phyloP scores from a whole-genome alignment of 2,113 vertebrate species.

The Hippocampus abdominalis region DNA sequence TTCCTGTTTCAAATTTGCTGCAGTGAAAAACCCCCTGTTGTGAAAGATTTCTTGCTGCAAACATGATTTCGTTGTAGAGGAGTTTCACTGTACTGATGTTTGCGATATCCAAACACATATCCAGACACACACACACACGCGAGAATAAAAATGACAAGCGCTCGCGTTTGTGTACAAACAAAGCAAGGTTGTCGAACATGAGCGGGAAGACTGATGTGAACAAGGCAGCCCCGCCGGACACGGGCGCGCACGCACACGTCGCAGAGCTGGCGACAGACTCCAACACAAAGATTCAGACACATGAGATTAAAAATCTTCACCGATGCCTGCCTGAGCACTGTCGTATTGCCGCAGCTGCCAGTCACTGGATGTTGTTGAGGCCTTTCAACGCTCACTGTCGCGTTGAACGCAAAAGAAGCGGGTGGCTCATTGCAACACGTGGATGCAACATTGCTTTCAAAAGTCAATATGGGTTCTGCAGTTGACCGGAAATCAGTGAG shows the following conservation, averaged over 20 bases:
- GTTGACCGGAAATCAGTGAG: too few species aligned
- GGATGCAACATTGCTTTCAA: too few species aligned
- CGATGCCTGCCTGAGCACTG: background rate
- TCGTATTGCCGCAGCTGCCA: background rate
- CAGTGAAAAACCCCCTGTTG: too few species aligned
- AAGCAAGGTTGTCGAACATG: conserved; percentile 41
- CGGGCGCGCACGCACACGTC: conserved; percentile 27
- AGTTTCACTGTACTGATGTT: background rate
- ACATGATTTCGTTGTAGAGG: too few species aligned
- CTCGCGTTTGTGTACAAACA: conserved; percentile 54
- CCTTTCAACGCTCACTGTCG: background rate
- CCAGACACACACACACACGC: conserved; percentile 7
- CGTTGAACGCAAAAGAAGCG: background rate
- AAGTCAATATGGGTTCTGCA: too few species aligned
- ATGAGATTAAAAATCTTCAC: background rate
- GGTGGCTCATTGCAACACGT: too few species aligned
- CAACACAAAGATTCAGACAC: conserved; percentile 25
- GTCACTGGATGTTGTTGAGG: background rate
- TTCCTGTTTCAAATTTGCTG: too few species aligned
- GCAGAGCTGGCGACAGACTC: conserved; percentile 39
- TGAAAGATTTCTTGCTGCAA: too few species aligned
- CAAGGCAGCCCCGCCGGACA: conserved; percentile 46
- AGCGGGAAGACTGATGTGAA: conserved; percentile 53
- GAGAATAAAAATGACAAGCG: conserved; percentile 47
- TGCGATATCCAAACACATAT: background rate